Evolutionary conservation across 2,113 vertebrate genomes (phyloP), one percentile per base, ranked within the genome.

Genomic region (Hemibagrus wyckioides): DNA sequence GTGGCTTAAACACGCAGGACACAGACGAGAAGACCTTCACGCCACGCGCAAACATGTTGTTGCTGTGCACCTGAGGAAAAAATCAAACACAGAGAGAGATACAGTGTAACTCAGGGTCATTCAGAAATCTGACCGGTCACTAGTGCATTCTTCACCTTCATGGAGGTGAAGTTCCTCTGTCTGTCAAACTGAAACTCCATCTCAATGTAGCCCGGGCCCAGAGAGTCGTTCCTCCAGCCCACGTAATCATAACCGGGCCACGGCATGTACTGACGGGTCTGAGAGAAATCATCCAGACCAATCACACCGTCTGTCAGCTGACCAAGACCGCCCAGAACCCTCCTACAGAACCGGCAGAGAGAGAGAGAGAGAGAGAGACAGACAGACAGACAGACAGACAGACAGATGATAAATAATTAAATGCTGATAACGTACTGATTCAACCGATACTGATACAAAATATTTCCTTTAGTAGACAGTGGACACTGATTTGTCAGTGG

Each of bases 1-100:
- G 95, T 2, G 94, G 93, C 67, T 97, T 98, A 86, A 98, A 98
- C 90, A 91, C 93, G 1, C 97, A 98, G 57, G 96, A 95, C 15
- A 97, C 96, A 0, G 92, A 93, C 83, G 96, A 95, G 90, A 98
- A 98, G 89, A 98, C 97, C 94, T 98, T 98, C 90, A 97, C 97
- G 0, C 96, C 95, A 10, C 96, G 95, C 73, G 95, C 89, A 90
- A 97, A 98, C 97, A 98, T 97, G 94, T 98, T 98, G 94, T 98
- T 98, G 14, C 97, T 97, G 88, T 98, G 97, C 50, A 98, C 96
- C 97, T 98, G 84, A 33, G 17, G 6, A 17, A 75, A 9, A 30
- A 75, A 67, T 0, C 41, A 23, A 28, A 48, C 13, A 52, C 25
- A 61, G 33, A 33, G n/a, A 19, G 4, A 63, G 11, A 36, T 36